Evolutionary conservation across 1,140 invertebrate species (phyloP), one percentile per base, ranked within the genome.

Genomic region (Dendrolimus kikuchii): DNA sequence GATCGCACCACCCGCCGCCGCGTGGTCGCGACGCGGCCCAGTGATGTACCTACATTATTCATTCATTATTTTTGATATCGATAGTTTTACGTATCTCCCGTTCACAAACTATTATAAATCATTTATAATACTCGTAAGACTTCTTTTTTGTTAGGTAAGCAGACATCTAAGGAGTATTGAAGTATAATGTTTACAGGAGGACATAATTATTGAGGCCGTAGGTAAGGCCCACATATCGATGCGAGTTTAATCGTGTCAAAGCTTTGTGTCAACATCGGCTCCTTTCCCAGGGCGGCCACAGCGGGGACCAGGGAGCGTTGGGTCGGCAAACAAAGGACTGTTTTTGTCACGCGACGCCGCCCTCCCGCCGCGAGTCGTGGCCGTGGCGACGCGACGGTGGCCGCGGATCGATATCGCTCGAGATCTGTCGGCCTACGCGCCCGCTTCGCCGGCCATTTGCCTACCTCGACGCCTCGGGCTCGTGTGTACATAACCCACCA

Each of bases 401-500:
- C 68, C 77, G 73, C 77, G 73, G 80, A 74, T 86, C 81, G 80
- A 83, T 83, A 83, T 71, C 79, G 72, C 70, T 74, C 73, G 75
- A 83, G 82, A 86, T 83, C 74, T 77, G 54, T 50, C 81, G 75
- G 81, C 80, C 81, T 81, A 81, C 79, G 77, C 76, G 70, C 67
- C 69, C 74, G 73, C 68, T 67, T 66, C 71, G 77, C 74, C 77
- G 77, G 77, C 79, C 81, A 82, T 85, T 83, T 81, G 81, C 80
- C 81, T 82, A 82, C 79, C 81, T 85, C 79, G 76, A 82, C 77
- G 78, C 81, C 79, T 81, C 77, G 60, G 74, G 76, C 77, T 76
- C 81, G 77, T 82, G 81, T 85, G 81, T 85, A 85, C 78, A 84
- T 82, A 82, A 76, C 79, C 79, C 75, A 62, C 77, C 77, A 67